Conservation (phyloP, 2,113 vertebrate species). For the Ginglymostoma cirratum region DNA sequence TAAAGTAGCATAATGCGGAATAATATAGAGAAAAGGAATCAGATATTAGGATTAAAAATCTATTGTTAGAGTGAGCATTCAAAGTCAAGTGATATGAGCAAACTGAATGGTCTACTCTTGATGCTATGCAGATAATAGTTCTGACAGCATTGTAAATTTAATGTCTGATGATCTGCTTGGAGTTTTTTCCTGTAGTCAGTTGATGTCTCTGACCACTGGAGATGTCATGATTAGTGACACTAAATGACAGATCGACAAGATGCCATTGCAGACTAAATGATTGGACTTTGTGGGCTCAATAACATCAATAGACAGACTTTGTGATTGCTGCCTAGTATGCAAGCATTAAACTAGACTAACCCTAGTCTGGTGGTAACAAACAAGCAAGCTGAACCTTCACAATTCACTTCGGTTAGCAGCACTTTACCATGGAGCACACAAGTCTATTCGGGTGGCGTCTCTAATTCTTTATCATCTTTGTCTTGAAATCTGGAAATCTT, state of each 20-base stretch:
- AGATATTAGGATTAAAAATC: not conserved
- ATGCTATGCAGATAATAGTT: not conserved
- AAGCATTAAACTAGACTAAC: not conserved
- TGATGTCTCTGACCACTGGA: not conserved
- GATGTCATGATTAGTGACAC: not conserved
- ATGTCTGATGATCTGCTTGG: not conserved
- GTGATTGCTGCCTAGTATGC: not conserved
- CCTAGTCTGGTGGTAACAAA: not conserved
- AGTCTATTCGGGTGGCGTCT: not conserved
- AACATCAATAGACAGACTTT: not conserved
- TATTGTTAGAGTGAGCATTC: not conserved
- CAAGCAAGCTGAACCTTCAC: not conserved
- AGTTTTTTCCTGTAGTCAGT: not conserved
- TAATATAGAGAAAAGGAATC: not conserved
- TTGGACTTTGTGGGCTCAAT: not conserved
- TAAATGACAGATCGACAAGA: not conserved
- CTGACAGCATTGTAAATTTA: not conserved
- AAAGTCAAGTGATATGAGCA: not conserved
- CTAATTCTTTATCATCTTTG: not conserved
- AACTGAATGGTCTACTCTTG: not conserved
- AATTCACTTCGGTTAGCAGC: not conserved
- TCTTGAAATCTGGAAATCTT: not conserved
- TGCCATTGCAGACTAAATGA: not conserved
- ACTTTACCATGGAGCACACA: not conserved
- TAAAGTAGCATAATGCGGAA: not conserved